Evolutionary conservation across 1,140 invertebrate species (phyloP).

Genomic region (Pseudobourletiella spinata): DNA sequence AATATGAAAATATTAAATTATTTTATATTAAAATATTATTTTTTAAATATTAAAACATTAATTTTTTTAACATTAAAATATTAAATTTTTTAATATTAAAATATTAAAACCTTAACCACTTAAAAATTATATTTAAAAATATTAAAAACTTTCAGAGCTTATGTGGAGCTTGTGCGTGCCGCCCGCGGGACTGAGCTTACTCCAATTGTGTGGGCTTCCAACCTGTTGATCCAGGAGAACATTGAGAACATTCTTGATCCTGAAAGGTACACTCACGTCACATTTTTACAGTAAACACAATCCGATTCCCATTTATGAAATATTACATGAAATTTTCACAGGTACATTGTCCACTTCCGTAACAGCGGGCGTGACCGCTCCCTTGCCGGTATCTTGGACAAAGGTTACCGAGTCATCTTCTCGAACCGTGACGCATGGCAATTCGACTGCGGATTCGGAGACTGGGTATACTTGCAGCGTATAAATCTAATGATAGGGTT

Average conservation of each 20-base stretch:
- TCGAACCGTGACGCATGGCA: slow-evolving; percentile 40
- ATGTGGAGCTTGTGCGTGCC: slow-evolving; percentile 36
- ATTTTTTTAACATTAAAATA: no score
- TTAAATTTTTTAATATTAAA: no score
- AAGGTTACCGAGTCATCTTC: slow-evolving; percentile 38
- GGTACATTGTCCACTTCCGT: slow-evolving; percentile 35
- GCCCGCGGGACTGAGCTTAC: slow-evolving; percentile 35
- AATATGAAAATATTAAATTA: no score
- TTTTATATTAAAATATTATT: no score
- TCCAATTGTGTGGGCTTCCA: slow-evolving; percentile 36
- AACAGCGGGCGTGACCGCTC: slow-evolving; percentile 36
- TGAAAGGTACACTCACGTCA: slow-evolving; percentile 30
- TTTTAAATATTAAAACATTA: no score
- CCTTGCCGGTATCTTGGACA: slow-evolving; percentile 35
- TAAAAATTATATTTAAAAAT: no score
- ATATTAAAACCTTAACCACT: no score
- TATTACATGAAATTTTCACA: slow-evolving; percentile 1
- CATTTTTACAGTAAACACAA: no score
- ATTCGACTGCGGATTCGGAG: slow-evolving; percentile 39
- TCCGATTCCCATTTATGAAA: background rate
- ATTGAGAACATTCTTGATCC: slow-evolving; percentile 37
- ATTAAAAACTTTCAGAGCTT: no score
- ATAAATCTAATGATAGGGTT: no score
- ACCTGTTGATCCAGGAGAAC: slow-evolving; percentile 34
- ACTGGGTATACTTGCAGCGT: slow-evolving; percentile 35